Evolutionary conservation across 1,140 invertebrate species (phyloP), one percentile per base, ranked within the genome.

Genomic region (Hormaphis cornu): DNA sequence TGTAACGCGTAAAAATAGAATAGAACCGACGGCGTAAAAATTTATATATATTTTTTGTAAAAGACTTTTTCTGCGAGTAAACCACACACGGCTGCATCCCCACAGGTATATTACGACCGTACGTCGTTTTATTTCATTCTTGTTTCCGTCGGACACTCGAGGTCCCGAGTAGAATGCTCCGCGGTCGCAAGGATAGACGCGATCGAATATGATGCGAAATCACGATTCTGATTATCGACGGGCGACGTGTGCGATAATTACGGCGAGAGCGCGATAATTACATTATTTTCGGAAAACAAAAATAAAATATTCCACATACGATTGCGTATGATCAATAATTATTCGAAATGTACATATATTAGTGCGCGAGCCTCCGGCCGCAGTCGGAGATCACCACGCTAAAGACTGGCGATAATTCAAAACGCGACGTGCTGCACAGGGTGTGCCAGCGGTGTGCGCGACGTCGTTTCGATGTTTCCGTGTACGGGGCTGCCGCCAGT

Each of bases 141-240:
- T n/a, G n/a, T n/a, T n/a, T n/a, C n/a, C n/a, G n/a, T n/a, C n/a
- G n/a, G n/a, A n/a, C n/a, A n/a, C n/a, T n/a, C n/a, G n/a, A n/a
- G n/a, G n/a, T n/a, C n/a, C n/a, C n/a, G n/a, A n/a, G n/a, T n/a
- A n/a, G n/a, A n/a, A n/a, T n/a, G n/a, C n/a, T n/a, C n/a, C n/a
- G n/a, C n/a, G n/a, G n/a, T n/a, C 33, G 54, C 40, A 33, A 58
- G 54, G 54, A 35, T 58, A 58, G 54, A 58, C 4, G 54, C 40
- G 58, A 61, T 33, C 61, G 61, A 58, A 66, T n/a, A n/a, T 66
- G 61, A 50, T 66, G 44, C 20, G 44, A 35, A 66, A 66, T 66
- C 61, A 66, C 44, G 61, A 46, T 44, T 44, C 61, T 30, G 20
- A 28, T 66, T 42, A 66, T 66, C 35, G 61, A 66, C 50, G 61